Evolutionary conservation across 1,140 invertebrate genomes (phyloP), one percentile per base, ranked within the genome.

Genomic region (Megalopta genalis): DNA sequence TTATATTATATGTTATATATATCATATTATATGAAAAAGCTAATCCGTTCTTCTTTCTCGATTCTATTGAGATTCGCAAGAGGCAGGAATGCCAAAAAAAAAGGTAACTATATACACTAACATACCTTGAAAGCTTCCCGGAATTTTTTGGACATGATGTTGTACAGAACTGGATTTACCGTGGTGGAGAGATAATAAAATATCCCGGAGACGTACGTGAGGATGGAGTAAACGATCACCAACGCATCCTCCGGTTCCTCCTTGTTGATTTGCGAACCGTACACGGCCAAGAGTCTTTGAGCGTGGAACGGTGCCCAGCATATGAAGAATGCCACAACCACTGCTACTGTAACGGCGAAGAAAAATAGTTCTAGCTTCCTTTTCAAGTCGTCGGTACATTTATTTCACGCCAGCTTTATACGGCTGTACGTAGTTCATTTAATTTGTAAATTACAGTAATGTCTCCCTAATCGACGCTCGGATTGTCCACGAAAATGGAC

Each of bases 261-360:
- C 79, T 93, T 91, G 12, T 87, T 87, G 1, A 83, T 93, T 27
- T 90, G 37, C 8, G 94, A 1, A 4, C 32, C 95, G 77, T 97
- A 96, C 10, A 96, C 95, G 0, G 96, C 96, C 32, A 97, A 93
- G 9, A 98, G 91, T 14, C 97, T 93, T 88, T 99, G 98, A 0
- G 97, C 96, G 89, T 99, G 98, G 91, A 98, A 99, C 5, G 98
- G 98, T 0, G 97, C 97, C 97, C 98, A 99, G 92, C 98, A 99
- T 21, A 98, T 94, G 92, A 99, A 98, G 92, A 99, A 99, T 0
- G 97, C 96, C 2, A 98, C 96, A 1, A 98, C 98, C 2, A 99
- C 98, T 49, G 97, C 97, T 87, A 98, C 98, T 99, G 95, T 60
- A 93, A 93, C 39, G 80, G 85, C 77, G 21, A 27, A 37, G 46